phyloP scores from a whole-genome alignment of 2,113 vertebrate species.

The Gavia stellata region DNA sequence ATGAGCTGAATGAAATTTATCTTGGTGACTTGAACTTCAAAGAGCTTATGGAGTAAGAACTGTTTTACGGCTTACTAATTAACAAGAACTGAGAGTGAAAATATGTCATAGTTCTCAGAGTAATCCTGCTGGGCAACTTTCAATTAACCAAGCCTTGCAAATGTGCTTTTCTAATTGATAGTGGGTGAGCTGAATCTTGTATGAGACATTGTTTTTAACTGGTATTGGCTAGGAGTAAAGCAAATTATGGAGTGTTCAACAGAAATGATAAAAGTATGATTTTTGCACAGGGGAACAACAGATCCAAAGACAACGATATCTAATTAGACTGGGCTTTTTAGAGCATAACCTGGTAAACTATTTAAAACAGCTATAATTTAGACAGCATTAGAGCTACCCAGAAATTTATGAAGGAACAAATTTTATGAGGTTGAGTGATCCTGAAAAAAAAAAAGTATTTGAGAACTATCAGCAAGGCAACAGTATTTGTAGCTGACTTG shows the following conservation, averaged over 20 bases:
- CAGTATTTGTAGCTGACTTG: neutral
- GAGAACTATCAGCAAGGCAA: neutral
- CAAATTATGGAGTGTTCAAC: neutral
- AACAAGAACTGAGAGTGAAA: neutral
- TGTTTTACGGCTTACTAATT: neutral
- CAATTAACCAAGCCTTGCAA: slow-evolving; percentile 6
- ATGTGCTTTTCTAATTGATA: neutral
- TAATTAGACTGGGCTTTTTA: neutral
- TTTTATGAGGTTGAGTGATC: neutral
- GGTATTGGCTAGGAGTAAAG: neutral
- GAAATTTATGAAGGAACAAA: neutral
- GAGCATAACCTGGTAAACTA: neutral
- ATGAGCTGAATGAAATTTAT: neutral
- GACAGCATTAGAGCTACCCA: neutral
- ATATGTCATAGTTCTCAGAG: neutral
- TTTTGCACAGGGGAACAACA: neutral
- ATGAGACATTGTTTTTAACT: neutral
- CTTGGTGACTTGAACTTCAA: neutral
- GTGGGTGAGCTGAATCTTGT: neutral
- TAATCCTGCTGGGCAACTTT: neutral
- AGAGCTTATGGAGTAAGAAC: neutral
- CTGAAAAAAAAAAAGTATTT: neutral
- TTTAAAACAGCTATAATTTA: neutral
- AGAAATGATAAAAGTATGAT: neutral
- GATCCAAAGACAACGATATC: neutral